phyloP scores from a whole-genome alignment of 1,140 invertebrate species.

The Formica selysi region DNA sequence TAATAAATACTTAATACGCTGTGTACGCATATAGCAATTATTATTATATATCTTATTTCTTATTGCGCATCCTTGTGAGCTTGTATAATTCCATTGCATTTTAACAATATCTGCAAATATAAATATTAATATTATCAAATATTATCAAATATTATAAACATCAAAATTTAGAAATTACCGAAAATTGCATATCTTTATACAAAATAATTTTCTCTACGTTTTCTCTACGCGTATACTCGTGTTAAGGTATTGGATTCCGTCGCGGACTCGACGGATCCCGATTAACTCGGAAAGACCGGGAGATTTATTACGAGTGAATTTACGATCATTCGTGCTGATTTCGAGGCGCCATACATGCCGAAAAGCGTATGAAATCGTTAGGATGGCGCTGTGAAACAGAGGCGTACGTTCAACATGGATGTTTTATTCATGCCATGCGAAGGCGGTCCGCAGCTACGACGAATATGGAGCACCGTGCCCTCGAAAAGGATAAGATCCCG shows the following conservation, averaged over 20 bases:
- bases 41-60: slow-evolving; percentile 7
- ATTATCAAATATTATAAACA: slow-evolving; percentile 1
- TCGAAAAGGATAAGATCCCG: slow-evolving; percentile 71
- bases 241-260: background rate
- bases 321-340: slow-evolving; percentile 38
- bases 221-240: background rate
- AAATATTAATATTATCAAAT: slow-evolving; percentile 12
- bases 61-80: background rate
- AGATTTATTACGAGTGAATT: slow-evolving; percentile 37
- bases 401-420: slow-evolving; percentile 60
- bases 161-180: no score
- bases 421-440: slow-evolving; percentile 67
- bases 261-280: background rate
- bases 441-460: slow-evolving; percentile 32
- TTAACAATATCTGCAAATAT: slow-evolving; percentile 5
- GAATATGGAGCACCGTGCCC: slow-evolving; percentile 53
- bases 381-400: slow-evolving; percentile 52
- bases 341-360: slow-evolving; percentile 47
- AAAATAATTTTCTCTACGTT: background rate
- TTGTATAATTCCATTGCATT: background rate
- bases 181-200: no score
- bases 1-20: background rate
- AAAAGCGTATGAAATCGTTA: slow-evolving; percentile 57
- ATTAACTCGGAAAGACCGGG: slow-evolving; percentile 3
- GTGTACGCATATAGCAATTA: background rate